phyloP scores from a whole-genome alignment of 2,888 invertebrate genomes.

The Melikaiella ostensackeni region DNA sequence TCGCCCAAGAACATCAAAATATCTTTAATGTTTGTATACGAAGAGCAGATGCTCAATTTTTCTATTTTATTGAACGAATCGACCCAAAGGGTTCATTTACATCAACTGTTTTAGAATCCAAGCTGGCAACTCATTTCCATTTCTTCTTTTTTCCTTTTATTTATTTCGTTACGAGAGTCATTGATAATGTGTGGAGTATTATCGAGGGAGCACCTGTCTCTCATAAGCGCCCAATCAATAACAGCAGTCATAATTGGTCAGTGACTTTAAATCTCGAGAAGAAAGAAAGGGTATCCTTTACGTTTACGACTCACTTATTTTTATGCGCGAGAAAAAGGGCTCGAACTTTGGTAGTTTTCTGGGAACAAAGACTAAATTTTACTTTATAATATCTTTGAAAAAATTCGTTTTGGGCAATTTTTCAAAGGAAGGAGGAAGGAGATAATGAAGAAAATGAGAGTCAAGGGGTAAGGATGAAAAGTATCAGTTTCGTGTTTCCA shows the following conservation, averaged over 20 bases:
- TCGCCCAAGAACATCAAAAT: not conserved
- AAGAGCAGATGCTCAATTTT: conserved; percentile 21
- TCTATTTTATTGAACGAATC: conserved; percentile 12
- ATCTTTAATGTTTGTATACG: not conserved
- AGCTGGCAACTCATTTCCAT: not conserved
- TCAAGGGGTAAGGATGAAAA: conserved; percentile 34
- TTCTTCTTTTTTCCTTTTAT: not conserved
- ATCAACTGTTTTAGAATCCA: conserved; percentile 1
- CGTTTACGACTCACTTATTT: conserved; percentile 7
- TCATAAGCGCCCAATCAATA: conserved; percentile 16
- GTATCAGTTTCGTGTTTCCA: conserved; percentile 35
- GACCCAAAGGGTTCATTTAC: conserved; percentile 11
- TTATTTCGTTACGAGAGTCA: conserved; percentile 5
- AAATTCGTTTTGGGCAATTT: not conserved
- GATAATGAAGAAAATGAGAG: conserved; percentile 33
- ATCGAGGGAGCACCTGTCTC: conserved; percentile 12
- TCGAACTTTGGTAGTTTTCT: not conserved
- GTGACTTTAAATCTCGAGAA: not conserved
- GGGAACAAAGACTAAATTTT: not conserved
- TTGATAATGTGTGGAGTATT: conserved; percentile 11
- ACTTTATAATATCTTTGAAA: not conserved
- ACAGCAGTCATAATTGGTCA: conserved; percentile 23
- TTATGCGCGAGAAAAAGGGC: too few species aligned
- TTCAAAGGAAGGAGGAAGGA: not conserved
- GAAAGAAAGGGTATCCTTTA: not conserved